A percentile compares a stretch with the other conserved stretches of the same genome.
Conservation (phyloP, 1,140 invertebrate genomes). For the Sitophilus oryzae region DNA sequence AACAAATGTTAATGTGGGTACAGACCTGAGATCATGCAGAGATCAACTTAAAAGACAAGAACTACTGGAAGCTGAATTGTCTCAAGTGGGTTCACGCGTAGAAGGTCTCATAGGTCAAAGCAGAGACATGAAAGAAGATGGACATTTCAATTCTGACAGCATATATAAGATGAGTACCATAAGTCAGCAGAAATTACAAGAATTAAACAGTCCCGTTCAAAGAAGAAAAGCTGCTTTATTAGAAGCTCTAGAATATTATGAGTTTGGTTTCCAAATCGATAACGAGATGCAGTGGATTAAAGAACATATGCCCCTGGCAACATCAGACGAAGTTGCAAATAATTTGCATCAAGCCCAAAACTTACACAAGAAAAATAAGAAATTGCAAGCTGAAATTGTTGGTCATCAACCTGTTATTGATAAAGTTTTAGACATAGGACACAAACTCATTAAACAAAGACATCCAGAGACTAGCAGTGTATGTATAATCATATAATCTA, state of each 20-base stretch:
- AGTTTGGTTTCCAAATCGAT: conserved; percentile 91
- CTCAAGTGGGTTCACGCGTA: conserved; percentile 69
- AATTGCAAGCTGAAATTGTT: conserved; percentile 78
- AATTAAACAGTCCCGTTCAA: conserved; percentile 57
- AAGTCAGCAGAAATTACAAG: conserved; percentile 60
- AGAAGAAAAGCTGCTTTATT: conserved; percentile 73
- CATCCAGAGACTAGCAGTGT: conserved; percentile 75
- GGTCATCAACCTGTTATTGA: conserved; percentile 79
- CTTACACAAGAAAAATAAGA: conserved; percentile 89
- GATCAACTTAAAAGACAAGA: conserved; percentile 82
- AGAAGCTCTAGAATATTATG: conserved; percentile 74
- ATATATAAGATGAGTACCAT: conserved; percentile 74
- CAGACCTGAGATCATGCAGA: conserved; percentile 82
- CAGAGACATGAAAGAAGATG: conserved; percentile 83
- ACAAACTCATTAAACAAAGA: conserved; percentile 60
- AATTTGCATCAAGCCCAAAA: conserved; percentile 90
- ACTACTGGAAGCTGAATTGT: conserved; percentile 73
- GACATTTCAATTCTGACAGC: conserved; percentile 86
- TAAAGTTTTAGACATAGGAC: conserved; percentile 68
- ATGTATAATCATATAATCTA: conserved; percentile 2
- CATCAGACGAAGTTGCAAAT: conserved; percentile 66
- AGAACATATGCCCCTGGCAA: conserved; percentile 77
- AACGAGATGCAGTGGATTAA: conserved; percentile 93
- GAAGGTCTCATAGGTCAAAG: conserved; percentile 71
- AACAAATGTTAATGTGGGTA: conserved; percentile 74